phyloP scores from a whole-genome alignment of 2,888 invertebrate species.

The Agrypnus murinus region DNA sequence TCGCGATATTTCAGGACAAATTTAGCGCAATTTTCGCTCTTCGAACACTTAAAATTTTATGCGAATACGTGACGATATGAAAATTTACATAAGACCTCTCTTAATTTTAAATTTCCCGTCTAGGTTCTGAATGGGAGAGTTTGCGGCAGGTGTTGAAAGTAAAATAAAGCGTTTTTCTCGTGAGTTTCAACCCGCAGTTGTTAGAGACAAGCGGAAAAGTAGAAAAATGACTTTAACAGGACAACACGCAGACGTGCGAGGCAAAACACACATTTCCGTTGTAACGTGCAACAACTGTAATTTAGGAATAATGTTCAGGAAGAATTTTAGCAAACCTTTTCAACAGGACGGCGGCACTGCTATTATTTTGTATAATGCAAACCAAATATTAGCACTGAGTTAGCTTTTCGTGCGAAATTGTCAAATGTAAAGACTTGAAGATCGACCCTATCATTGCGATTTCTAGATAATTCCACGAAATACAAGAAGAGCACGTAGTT shows the following conservation, averaged over 20 bases:
- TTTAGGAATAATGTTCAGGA: neutral
- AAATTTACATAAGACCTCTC: constrained; percentile 47
- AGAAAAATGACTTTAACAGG: constrained; percentile 23
- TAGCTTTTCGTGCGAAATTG: constrained; percentile 29
- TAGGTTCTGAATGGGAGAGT: constrained; percentile 28
- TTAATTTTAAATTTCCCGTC: constrained; percentile 43
- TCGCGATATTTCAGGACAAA: constrained; percentile 34
- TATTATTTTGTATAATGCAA: neutral
- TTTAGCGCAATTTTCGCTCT: constrained; percentile 37
- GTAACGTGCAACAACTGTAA: constrained; percentile 2
- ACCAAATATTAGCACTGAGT: constrained; percentile 12
- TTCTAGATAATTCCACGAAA: constrained; percentile 43
- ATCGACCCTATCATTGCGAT: constrained; percentile 19
- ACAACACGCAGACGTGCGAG: constrained; percentile 30
- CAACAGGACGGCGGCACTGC: neutral
- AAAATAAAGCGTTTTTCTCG: constrained; percentile 33
- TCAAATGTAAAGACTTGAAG: neutral
- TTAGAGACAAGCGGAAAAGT: constrained; percentile 6
- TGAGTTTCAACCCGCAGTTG: constrained; percentile 26
- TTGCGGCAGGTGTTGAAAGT: constrained; percentile 42
- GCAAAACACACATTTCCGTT: constrained; percentile 8
- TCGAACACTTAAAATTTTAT: constrained; percentile 44
- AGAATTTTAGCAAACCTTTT: neutral
- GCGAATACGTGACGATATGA: constrained; percentile 46
- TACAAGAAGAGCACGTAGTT: constrained; percentile 43